phyloP scores from a whole-genome alignment of 2,113 vertebrate species.

The Anolis carolinensis region DNA sequence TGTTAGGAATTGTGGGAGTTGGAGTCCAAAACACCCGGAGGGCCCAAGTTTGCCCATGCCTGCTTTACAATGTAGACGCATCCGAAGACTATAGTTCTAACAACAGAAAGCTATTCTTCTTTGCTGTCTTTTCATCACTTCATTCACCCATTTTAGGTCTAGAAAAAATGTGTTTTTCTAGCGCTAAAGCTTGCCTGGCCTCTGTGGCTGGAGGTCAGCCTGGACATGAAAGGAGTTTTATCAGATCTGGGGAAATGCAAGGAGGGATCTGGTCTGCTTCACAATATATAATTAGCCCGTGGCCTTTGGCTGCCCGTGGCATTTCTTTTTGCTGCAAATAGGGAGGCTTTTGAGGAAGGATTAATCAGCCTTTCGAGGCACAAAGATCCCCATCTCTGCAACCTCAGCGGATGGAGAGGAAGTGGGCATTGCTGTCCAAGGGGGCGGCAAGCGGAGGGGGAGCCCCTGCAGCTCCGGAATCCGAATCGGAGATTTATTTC shows the following conservation, averaged over 20 bases:
- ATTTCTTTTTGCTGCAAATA: not conserved
- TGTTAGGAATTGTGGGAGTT: too few relatives aligned
- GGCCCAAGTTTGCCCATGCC: too few relatives aligned
- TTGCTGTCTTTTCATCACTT: not conserved
- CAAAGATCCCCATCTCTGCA: not conserved
- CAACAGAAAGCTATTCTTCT: not conserved
- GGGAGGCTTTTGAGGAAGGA: not conserved
- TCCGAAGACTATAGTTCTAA: too few relatives aligned
- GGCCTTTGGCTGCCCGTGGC: not conserved
- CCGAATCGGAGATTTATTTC: too few relatives aligned
- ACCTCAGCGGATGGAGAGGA: not conserved
- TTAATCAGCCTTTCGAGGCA: slow-evolving; percentile 1
- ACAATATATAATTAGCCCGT: not conserved
- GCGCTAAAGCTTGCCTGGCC: too few relatives aligned
- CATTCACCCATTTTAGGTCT: too few relatives aligned
- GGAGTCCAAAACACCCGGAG: too few relatives aligned
- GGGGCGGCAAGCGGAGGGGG: too few relatives aligned
- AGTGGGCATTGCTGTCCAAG: not conserved
- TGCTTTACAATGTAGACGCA: too few relatives aligned
- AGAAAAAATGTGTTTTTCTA: not conserved
- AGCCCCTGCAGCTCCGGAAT: not conserved
- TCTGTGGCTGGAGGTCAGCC: too few relatives aligned
- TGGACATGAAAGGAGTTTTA: not conserved
- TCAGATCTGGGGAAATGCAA: not conserved
- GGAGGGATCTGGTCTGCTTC: not conserved